phyloP scores from a whole-genome alignment of 2,113 vertebrate species.

The Cyrtonyx montezumae region DNA sequence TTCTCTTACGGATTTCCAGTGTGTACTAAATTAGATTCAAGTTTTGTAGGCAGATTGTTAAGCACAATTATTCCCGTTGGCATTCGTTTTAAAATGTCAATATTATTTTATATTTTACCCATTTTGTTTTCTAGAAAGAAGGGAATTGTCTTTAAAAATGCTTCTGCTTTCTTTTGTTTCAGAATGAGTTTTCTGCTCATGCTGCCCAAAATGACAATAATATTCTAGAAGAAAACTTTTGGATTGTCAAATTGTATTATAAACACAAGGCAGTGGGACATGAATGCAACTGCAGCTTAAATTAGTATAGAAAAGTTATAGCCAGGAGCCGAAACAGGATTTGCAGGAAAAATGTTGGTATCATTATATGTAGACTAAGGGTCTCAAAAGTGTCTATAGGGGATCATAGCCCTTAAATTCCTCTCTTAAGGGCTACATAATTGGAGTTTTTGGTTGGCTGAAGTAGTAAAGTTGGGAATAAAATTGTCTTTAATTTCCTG shows the following conservation, averaged over 20 bases:
- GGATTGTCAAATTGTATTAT: neutral
- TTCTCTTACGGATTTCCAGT: neutral
- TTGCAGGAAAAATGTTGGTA: neutral
- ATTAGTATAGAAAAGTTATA: neutral
- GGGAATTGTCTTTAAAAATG: neutral
- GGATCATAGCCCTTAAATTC: conserved; percentile 15
- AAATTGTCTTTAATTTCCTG: conserved; percentile 46
- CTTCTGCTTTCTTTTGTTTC: neutral
- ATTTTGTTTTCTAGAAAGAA: neutral
- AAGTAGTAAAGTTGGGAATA: conserved; percentile 15
- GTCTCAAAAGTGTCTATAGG: neutral
- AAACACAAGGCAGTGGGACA: neutral
- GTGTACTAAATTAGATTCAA: neutral
- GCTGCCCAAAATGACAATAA: neutral
- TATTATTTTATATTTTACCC: neutral
- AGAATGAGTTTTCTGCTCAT: neutral
- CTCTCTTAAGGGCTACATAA: neutral
- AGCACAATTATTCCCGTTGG: neutral
- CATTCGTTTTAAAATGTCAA: neutral
- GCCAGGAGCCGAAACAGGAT: neutral
- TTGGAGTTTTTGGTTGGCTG: neutral
- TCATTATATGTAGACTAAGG: neutral
- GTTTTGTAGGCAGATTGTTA: neutral
- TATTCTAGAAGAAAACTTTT: neutral
- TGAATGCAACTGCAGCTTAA: neutral